Evolutionary conservation across 2,888 invertebrate species (phyloP).

Genomic region (Tetanocera ferruginea): DNA sequence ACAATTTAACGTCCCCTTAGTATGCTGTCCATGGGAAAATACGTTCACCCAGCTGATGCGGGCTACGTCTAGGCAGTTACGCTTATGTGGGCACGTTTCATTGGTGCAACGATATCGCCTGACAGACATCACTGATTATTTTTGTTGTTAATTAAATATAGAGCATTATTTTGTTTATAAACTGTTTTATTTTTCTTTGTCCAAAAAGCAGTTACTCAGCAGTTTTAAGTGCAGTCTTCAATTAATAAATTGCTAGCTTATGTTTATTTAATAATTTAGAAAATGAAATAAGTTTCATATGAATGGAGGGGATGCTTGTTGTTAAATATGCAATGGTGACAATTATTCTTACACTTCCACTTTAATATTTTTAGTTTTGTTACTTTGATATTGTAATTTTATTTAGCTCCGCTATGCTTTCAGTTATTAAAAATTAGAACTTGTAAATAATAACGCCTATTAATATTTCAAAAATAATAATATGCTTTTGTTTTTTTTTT

Average conservation of each 20-base stretch:
- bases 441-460: background rate
- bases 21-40: too few relatives aligned
- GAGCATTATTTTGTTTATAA: too few relatives aligned
- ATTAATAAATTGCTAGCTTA: too few relatives aligned
- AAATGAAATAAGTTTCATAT: too few relatives aligned
- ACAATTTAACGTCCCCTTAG: too few relatives aligned
- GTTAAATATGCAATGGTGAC: background rate
- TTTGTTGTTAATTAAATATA: too few relatives aligned
- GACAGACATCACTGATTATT: background rate
- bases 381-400: background rate
- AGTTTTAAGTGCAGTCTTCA: too few relatives aligned
- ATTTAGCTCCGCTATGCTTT: background rate
- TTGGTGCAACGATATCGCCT: slow-evolving; percentile 60
- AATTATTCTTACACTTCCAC: background rate
- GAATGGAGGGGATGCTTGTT: too few relatives aligned
- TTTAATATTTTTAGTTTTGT: background rate
- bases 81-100: slow-evolving; percentile 63
- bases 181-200: too few relatives aligned
- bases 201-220: too few relatives aligned
- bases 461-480: background rate
- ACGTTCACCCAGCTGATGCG: background rate
- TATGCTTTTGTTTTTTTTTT: slow-evolving; percentile 5
- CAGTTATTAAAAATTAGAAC: background rate
- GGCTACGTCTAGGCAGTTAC: background rate
- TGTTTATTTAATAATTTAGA: too few relatives aligned